phyloP scores from a whole-genome alignment of 2,888 invertebrate genomes.

The Agelastica alni region DNA sequence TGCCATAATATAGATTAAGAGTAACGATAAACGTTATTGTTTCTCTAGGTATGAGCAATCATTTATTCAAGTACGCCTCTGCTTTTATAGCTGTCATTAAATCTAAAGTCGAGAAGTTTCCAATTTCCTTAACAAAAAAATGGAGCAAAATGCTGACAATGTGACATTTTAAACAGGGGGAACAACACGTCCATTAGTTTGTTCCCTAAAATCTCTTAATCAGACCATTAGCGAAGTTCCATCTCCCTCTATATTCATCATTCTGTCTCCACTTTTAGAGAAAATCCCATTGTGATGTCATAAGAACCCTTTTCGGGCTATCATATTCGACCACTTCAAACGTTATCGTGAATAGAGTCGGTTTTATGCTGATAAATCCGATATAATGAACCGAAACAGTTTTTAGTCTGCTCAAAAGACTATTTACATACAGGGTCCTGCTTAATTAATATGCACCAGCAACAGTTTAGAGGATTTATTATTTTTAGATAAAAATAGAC shows the following conservation, averaged over 20 bases:
- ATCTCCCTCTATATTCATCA: conserved; percentile 4
- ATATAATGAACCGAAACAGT: no score
- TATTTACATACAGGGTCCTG: no score
- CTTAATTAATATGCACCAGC: no score
- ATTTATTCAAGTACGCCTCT: background rate
- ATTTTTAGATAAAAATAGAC: no score
- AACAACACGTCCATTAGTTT: conserved; percentile 48
- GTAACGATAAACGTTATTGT: no score
- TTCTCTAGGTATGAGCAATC: no score
- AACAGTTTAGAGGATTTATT: no score
- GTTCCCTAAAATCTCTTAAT: conserved; percentile 55
- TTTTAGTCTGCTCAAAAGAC: no score
- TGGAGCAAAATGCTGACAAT: conserved; percentile 12
- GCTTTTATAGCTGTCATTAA: background rate
- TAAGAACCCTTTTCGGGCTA: conserved; percentile 51
- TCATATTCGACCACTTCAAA: conserved; percentile 48
- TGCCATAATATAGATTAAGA: no score
- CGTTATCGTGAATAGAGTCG: conserved; percentile 34
- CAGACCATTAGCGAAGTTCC: conserved; percentile 57
- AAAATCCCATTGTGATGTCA: conserved; percentile 58
- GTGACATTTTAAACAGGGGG: conserved; percentile 4
- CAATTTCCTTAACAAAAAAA: conserved; percentile 15
- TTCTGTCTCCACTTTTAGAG: conserved; percentile 46
- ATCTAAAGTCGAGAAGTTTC: background rate
- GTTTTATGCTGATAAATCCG: conserved; percentile 35